Base-by-base conservation (phyloP, 2,797 vertebrate genomes). In the Diglossa cyanea region DNA sequence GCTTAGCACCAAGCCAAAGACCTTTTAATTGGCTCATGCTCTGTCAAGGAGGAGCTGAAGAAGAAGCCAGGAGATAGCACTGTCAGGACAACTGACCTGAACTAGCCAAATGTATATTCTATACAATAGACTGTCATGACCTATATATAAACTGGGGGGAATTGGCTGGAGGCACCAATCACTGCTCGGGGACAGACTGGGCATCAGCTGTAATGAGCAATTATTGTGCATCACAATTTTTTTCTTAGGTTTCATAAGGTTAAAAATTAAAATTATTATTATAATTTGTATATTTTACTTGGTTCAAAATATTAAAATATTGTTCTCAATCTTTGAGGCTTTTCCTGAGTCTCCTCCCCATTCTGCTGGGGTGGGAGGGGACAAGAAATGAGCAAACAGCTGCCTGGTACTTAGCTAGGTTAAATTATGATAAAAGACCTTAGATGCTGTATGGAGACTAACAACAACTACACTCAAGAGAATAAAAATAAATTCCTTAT, bases 171-270 rank as follows among this genome's bases (percentile, higher is more conserved):
- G 18, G 18, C 66, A 71, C 10, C 15, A 20, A 31, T 55, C 42
- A 18, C 57, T 71, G 42, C 26, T 28, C 1, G 0, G 12, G 17
- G 35, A 28, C 26, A n/a, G 26, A 13, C 26, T 9, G 10, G 8
- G 12, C 6, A 37, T 19, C 50, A 44, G 18, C 4, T 35, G 4
- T 9, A 21, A n/a, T 6, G 4, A 71, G 10, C 12, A 42, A 23
- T 4, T 62, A 31, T 31, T 2, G 0, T 4, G 2, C 35, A 28
- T 8, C 37, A 63, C 13, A 50, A 8, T 0, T 24, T 57, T 57
- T 63, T 24, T 40, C 31, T 37, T 14, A 25, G 21, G 16, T 8
- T 44, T 44, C 26, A 11, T 55, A 17, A 26, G 3, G 4, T 17
- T 6, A 50, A n/a, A 71, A 63, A 26, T 9, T 48, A 42, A 42